Conservation (phyloP, 2,113 vertebrate genomes). For the Siniperca knerii region DNA sequence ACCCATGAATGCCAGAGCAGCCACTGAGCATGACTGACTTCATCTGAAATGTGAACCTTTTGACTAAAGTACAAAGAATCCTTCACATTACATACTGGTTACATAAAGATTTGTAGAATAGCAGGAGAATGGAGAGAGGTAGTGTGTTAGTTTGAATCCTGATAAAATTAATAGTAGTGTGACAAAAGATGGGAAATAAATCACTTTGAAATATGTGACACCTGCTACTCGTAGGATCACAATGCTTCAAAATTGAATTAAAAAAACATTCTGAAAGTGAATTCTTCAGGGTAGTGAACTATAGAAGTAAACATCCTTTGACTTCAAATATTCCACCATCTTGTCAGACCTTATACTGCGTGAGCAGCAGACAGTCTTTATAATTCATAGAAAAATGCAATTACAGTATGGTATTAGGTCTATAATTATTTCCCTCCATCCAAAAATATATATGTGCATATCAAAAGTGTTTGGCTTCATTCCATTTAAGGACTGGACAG, state of each 20-base stretch:
- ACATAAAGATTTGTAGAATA: constrained; percentile 1
- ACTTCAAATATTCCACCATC: too few species aligned
- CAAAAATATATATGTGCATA: constrained; percentile 35
- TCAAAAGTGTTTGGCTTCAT: constrained; percentile 29
- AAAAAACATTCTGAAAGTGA: not conserved
- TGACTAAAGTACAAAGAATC: not conserved
- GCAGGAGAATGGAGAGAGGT: constrained; percentile 15
- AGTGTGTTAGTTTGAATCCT: constrained; percentile 20
- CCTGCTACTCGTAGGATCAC: not conserved
- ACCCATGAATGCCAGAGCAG: constrained; percentile 32
- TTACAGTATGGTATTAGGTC: not conserved
- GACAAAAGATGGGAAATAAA: not conserved
- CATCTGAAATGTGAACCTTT: not conserved
- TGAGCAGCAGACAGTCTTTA: not conserved
- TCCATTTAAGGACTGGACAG: constrained; percentile 1
- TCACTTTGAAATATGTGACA: constrained; percentile 5
- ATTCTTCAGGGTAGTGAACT: not conserved
- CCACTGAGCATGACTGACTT: constrained; percentile 13
- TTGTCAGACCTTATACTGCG: not conserved
- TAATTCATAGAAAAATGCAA: not conserved
- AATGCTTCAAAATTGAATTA: not conserved
- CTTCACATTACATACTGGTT: constrained; percentile 3
- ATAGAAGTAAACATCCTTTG: not conserved
- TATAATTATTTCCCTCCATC: constrained; percentile 2
- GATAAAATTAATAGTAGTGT: not conserved